Conservation (phyloP, 2,113 vertebrate genomes). For the Prietella phreatophila region DNA sequence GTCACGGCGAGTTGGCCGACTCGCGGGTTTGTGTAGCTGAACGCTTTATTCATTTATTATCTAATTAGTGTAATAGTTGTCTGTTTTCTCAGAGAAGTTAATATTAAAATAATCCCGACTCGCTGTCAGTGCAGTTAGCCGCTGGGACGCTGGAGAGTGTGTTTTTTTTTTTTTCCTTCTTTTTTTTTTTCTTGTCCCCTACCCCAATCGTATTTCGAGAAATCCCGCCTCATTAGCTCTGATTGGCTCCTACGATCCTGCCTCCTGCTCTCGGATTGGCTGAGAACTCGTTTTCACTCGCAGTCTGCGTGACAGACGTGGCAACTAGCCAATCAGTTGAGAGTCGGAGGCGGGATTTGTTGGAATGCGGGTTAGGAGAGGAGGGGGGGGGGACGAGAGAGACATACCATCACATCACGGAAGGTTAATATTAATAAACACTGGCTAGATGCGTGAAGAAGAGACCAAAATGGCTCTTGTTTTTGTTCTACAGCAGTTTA, state of each 20-base stretch:
- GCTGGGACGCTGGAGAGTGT: not conserved
- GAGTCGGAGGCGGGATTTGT: not conserved
- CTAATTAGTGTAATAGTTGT: not conserved
- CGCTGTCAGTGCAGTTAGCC: constrained; percentile 14
- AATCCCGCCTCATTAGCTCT: not conserved
- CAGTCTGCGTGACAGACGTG: not conserved
- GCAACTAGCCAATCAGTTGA: not conserved
- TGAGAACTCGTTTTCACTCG: not conserved
- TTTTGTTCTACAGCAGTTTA: too few species aligned
- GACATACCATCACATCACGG: too few species aligned
- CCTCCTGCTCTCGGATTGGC: not conserved
- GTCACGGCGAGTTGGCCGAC: not conserved
- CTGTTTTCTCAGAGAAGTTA: not conserved
- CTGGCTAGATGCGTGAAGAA: not conserved
- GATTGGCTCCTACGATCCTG: not conserved
- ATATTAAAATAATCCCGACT: not conserved
- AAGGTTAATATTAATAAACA: not conserved
- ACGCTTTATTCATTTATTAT: not conserved
- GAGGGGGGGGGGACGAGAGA: too few species aligned
- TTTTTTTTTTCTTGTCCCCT: not conserved
- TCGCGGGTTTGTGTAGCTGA: not conserved
- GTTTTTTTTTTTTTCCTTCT: too few species aligned
- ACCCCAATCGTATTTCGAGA: constrained; percentile 4
- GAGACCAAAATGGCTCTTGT: not conserved
- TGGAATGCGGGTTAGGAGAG: not conserved